Percentiles rank a stretch among this genome's conserved stretches.
Evolutionary conservation across 1,140 invertebrate genomes (phyloP).

Genomic region (Diorhabda elongata): DNA sequence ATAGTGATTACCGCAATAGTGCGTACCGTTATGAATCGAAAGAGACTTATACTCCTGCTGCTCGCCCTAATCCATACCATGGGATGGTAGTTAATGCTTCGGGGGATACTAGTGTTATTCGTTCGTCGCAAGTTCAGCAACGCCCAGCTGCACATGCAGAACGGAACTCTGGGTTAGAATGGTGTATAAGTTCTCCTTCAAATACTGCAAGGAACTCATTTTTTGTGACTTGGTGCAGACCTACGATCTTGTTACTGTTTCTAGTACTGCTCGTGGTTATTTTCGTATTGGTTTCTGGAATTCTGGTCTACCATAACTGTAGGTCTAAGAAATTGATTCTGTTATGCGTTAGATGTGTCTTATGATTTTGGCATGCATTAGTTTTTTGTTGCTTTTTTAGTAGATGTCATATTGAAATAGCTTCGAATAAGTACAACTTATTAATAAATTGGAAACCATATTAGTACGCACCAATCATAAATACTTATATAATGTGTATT

Average conservation of each 20-base stretch:
- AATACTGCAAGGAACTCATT: conserved; percentile 33
- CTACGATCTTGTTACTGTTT: conserved; percentile 47
- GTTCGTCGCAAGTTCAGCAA: conserved; percentile 6
- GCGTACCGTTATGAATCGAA: conserved; percentile 47
- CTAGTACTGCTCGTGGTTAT: conserved; percentile 49
- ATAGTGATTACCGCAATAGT: conserved; percentile 34
- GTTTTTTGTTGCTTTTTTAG: no score
- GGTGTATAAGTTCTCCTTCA: conserved; percentile 25
- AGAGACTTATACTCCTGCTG: conserved; percentile 48
- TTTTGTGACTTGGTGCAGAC: conserved; percentile 46
- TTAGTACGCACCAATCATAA: no score
- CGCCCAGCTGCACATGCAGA: conserved; percentile 4
- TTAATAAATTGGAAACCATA: no score
- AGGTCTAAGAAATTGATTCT: conserved; percentile 33
- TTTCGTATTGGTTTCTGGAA: conserved; percentile 49
- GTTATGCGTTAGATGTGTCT: no score
- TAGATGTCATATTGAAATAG: no score
- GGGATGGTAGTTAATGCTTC: conserved; percentile 53
- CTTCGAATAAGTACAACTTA: no score
- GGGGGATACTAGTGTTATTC: conserved; percentile 49
- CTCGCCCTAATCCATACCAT: conserved; percentile 48
- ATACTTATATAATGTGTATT: no score
- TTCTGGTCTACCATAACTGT: conserved; percentile 53
- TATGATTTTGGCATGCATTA: no score
- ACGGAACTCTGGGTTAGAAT: conserved; percentile 26